Base-by-base conservation (phyloP, 1,140 invertebrate genomes). In the Plectrocnemia conspersa region DNA sequence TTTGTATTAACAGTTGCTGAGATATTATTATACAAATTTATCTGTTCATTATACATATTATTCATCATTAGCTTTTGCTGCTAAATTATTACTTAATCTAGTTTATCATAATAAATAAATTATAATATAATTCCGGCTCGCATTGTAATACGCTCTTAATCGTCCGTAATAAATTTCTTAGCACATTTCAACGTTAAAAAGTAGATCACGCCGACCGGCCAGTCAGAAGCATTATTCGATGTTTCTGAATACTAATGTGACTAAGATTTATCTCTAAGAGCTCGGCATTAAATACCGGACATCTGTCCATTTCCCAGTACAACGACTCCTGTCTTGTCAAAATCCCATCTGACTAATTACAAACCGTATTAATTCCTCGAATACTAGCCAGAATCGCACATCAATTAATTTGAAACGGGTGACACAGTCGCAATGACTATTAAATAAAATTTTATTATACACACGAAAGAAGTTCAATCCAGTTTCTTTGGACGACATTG, bases 151-250 rank as follows among this genome's bases (percentile, higher is more conserved):
- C 40, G 16, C 1, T 19, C 40, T 42, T 22, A 10, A 1, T 7
- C 40, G 21, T 2, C 16, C 32, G n/a, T 15, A 35, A 38, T 38
- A 50, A 50, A 50, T 50, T 38, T 45, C 32, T 27, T 2, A 50
- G 40, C 38, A 35, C 15, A 35, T 50, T 22, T 50, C 21, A 19
- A 25, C 46, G 25, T 50, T 50, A 19, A 50, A 50, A 50, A 50
- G 29, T 50, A 38, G 47, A 50, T 50, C 47, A 35, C 33, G 15
- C 47, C 19, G 32, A 24, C 22, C 45, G 40, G 33, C 16, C 33
- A 18, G 6, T 35, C 21, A 27, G 9, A 38, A 11, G n/a, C n/a
- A 24, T 25, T 50, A 50, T 38, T 32, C 35, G 29, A 47, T 47
- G 19, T 47, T 50, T n/a, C n/a, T 38, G 33, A 50, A 50, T 38